Evolutionary conservation across 1,140 invertebrate species (phyloP), one percentile per base, ranked within the genome.

Genomic region (Cylas formicarius): DNA sequence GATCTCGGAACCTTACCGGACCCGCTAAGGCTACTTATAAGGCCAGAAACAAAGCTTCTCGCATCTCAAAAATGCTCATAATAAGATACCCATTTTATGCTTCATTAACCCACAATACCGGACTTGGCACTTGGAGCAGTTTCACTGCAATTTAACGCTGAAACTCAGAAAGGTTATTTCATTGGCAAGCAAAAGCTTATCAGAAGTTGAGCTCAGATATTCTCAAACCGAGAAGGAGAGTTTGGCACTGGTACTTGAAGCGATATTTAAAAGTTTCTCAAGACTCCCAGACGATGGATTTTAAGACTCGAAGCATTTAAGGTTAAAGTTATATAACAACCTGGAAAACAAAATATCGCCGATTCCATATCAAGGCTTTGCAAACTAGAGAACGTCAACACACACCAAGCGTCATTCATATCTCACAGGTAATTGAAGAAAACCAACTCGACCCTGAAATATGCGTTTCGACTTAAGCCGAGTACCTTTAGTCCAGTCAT

Each of bases 81-180:
- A n/a, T 38, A 44, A n/a, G n/a, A n/a, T n/a, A n/a, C n/a, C n/a
- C n/a, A 71, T 36, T 67, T 74, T 24, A 80, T 80, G 78, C 10
- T 44, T 39, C 27, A 51, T 47, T 35, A 48, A 56, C 24, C 47
- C 48, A 4, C 26, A 58, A 23, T 44, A 51, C 20, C 21, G 55
- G 32, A 69, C 65, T 5, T 65, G 8, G 66, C 55, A 6, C 41
- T 72, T 32, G 66, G 60, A 10, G 61, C 53, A 7, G 63, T 68
- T 5, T 38, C 69, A 17, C 9, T 53, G 14, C 50, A 55, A 4
- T 55, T 46, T 21, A 34, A 53, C 13, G 19, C 48, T 21, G 13
- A 41, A 29, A 56, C 61, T 44, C 57, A 48, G 14, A 26, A 4
- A 45, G 48, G 49, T 60, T 5, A 63, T 71, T 23, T 55, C 60